Base-by-base conservation (phyloP, 2,888 invertebrate genomes). In the Drosophila cracens region DNA sequence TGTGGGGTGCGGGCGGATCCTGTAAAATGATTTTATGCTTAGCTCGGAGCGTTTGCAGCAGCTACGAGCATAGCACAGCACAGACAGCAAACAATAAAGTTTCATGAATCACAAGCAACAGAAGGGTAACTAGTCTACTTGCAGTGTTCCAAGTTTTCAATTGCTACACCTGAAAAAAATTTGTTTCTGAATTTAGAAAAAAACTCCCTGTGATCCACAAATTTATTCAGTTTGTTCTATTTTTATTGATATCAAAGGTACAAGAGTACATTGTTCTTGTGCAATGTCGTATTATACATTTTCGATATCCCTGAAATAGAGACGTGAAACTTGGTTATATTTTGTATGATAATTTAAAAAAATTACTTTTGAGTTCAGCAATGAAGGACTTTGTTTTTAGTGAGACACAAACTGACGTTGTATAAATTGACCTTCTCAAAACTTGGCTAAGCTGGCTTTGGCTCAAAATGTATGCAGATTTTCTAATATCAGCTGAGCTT, bases 91-190 rank as follows among this genome's bases (percentile, higher is more conserved):
- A 59, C 89, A 89, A 89, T 87, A 76, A 87, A 87, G 79, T 89
- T 89, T 84, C 79, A 84, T 89, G 82, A 81, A 86, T 75, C 81
- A 88, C 81, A 87, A 76, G 71, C 72, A 68, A 66, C 70, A 75
- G 57, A 58, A 67, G 73, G 56, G 49, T 57, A 75, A 76, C 70
- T 66, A 57, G 61, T 75, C 57, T 58, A 43, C 29, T 49, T 59
- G 65, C 65, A 61, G 29, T 74, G 65, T 49, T 69, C 43, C 34
- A 59, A 62, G 70, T 29, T 54, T 34, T 46, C 46, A 46, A 38
- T 48, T 49, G 27, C 31, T 31, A 38, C 21, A 56, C 56, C 40
- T 27, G 16, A 52, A 52, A 8, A 16, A 3, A 21, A 33, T 21
- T 21, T 0, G 7, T n/a, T n/a, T n/a, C 6, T 7, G 1, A 31